Evolutionary conservation across 1,140 invertebrate genomes (phyloP), one percentile per base, ranked within the genome.

Genomic region (Musca domestica): DNA sequence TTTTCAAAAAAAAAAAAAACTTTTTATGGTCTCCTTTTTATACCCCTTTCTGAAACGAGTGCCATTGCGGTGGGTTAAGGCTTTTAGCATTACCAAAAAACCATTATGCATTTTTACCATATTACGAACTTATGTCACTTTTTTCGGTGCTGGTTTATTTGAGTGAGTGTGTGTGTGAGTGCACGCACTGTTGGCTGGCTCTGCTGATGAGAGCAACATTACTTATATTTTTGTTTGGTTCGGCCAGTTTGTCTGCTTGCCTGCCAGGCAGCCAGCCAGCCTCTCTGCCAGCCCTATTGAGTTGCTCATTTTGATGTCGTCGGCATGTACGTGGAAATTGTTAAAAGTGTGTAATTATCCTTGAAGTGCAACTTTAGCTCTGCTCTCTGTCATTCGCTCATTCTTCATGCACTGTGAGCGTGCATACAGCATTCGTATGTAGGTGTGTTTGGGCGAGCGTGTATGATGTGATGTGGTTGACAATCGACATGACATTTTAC

Each of bases 281-380:
- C 34, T 41, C 6, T 41, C 34, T 41, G 34, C 34, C 34, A 41
- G 34, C 34, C 34, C 34, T 12, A 9, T 41, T 41, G 34, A 41
- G 54, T 61, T 61, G 25, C 27, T 17, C 27, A 19, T 30, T 34
- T n/a, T 61, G 2, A 14, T 27, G 54, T 58, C 22, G 49, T 51
- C 25, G 27, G 25, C 15, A 27, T 58, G 15, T 61, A 34, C 34
- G 56, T 58, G n/a, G 34, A 61, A 61, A 19, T 61, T 34, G 27
- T 61, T 61, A 61, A 61, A 61, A 61, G 56, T 61, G 56, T 61
- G 56, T 61, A 61, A 61, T 61, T 61, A 61, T 61, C 27, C 56
- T 61, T 61, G 56, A 61, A 61, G 56, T 61, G 56, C 56, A 61
- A 41, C 34, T 41, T 41, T 10, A 41, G 34, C 34, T 41, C 10